phyloP scores from a whole-genome alignment of 1,140 invertebrate genomes.

The Drosophila orena region DNA sequence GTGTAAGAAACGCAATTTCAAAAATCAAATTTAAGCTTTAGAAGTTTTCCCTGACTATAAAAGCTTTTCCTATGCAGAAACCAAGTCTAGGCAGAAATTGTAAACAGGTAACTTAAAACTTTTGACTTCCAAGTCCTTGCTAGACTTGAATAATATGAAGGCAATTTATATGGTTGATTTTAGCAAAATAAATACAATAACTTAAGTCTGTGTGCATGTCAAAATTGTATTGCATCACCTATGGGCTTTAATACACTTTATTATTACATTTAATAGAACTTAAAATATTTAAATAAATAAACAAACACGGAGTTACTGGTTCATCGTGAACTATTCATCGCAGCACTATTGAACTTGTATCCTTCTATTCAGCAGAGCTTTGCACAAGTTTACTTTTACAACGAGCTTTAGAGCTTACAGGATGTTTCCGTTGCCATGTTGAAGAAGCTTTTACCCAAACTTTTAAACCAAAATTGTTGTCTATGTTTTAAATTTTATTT shows the following conservation, averaged over 20 bases:
- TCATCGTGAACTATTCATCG: background rate
- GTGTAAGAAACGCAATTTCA: background rate
- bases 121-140: no score
- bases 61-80: background rate
- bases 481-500: constrained; percentile 44
- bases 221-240: no score
- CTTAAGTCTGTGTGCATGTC: no score
- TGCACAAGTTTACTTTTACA: background rate
- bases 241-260: no score
- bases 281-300: no score
- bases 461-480: background rate
- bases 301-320: background rate
- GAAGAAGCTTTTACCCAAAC: background rate
- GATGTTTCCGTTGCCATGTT: background rate
- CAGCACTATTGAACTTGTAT: background rate
- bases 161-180: no score
- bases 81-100: no score
- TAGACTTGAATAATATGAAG: no score
- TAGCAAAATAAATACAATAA: background rate
- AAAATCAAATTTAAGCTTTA: background rate
- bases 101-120: no score
- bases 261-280: no score
- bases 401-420: background rate
- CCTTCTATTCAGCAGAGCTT: constrained; percentile 3
- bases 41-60: background rate